These are phyloP conservation scores for Aphelocoma coerulescens DNA, from an alignment of 2,113 vertebrate species.

Conservation along the genomic window DNA sequence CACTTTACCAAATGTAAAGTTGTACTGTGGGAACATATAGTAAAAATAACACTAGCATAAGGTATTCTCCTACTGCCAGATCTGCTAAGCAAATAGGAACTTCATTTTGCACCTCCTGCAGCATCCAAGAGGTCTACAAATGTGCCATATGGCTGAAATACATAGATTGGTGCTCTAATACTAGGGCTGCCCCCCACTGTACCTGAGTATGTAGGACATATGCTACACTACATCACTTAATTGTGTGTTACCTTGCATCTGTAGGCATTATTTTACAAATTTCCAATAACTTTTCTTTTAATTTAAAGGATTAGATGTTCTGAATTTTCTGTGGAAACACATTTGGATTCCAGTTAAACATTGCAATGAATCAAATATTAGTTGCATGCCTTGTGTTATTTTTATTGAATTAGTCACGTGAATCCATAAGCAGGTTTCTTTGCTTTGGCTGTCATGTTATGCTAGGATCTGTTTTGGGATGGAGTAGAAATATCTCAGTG, in stretches of 20 bases:
- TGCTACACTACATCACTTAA: conserved; percentile 32
- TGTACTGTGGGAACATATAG: background rate
- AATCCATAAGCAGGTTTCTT: background rate
- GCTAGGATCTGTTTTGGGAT: background rate
- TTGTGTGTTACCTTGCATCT: background rate
- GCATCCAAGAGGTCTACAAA: conserved; percentile 46
- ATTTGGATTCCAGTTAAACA: background rate
- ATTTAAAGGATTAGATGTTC: background rate
- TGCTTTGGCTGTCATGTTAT: background rate
- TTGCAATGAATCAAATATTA: background rate
- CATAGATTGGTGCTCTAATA: conserved; percentile 10
- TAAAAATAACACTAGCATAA: conserved; percentile 44
- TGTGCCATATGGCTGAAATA: conserved; percentile 41
- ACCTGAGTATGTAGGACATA: conserved; percentile 27
- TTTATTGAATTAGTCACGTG: background rate
- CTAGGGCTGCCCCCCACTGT: conserved; percentile 18
- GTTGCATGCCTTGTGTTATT: background rate
- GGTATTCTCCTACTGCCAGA: conserved; percentile 28
- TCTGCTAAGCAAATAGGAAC: conserved; percentile 29
- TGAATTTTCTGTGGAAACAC: background rate
- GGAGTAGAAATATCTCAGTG: background rate
- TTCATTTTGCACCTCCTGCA: conserved; percentile 39
- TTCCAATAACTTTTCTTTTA: background rate
- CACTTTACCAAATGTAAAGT: background rate
- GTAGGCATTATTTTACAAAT: background rate